Evolutionary conservation across 2,888 invertebrate genomes (phyloP).

Genomic region (Meliscaeva auricollis): DNA sequence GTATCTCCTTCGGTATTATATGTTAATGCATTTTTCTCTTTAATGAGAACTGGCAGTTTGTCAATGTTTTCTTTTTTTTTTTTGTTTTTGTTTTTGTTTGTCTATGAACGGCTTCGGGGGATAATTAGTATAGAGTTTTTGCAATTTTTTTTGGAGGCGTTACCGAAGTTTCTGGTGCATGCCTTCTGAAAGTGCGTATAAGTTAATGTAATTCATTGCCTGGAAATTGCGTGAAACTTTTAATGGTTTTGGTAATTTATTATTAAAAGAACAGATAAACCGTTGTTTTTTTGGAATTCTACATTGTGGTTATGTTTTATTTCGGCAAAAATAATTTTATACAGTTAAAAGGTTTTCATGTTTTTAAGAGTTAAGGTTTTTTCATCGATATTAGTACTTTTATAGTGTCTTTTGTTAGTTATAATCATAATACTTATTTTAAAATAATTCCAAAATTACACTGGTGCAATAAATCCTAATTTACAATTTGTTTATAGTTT

Average conservation of each 20-base stretch:
- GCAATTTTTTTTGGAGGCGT: slow-evolving; percentile 65
- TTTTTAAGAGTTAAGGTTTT: too few species aligned
- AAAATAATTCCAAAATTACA: too few species aligned
- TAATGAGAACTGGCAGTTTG: slow-evolving; percentile 71
- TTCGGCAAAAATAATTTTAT: too few species aligned
- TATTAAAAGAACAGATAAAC: neutral
- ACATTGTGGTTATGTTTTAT: too few species aligned
- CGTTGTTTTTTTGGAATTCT: neutral
- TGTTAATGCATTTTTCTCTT: slow-evolving; percentile 30
- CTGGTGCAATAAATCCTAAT: too few species aligned
- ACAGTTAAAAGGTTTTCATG: too few species aligned
- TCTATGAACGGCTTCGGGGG: slow-evolving; percentile 41
- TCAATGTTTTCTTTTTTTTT: slow-evolving; percentile 62
- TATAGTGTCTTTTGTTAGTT: too few species aligned
- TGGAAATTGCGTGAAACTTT: slow-evolving; percentile 42
- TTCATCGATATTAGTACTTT: too few species aligned
- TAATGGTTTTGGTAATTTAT: slow-evolving; percentile 8
- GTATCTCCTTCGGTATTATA: neutral
- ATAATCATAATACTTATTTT: too few species aligned
- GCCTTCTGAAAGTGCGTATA: slow-evolving; percentile 69
- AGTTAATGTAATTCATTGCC: slow-evolving; percentile 58
- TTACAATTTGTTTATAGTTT: too few species aligned
- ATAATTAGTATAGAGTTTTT: slow-evolving; percentile 63
- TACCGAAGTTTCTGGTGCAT: slow-evolving; percentile 54
- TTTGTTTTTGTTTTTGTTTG: slow-evolving; percentile 9